Percentiles rank a stretch among this genome's conserved stretches.
phyloP scores from a whole-genome alignment of 2,113 vertebrate genomes.

The Eubucco bourcierii region DNA sequence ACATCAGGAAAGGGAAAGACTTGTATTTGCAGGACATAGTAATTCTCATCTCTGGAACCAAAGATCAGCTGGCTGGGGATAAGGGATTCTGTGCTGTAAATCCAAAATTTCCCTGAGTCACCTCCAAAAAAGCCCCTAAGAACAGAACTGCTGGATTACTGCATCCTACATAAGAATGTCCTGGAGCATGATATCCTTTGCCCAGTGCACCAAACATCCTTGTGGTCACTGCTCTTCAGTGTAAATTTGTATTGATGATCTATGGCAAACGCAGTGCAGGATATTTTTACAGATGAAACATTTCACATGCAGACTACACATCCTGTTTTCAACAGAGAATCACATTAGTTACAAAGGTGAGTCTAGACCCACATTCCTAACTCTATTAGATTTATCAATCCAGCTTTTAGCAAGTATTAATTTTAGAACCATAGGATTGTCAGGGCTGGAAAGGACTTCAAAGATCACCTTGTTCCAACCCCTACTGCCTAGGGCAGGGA shows the following conservation, averaged over 20 bases:
- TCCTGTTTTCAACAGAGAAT: not conserved
- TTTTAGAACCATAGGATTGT: not conserved
- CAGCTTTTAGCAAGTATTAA: not conserved
- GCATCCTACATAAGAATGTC: not conserved
- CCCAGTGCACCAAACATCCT: no score
- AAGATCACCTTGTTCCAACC: no score
- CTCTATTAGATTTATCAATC: not conserved
- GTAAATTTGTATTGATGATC: not conserved
- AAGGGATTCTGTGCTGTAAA: not conserved
- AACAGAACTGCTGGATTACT: not conserved
- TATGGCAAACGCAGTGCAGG: not conserved
- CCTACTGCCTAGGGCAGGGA: no score
- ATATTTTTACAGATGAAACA: not conserved
- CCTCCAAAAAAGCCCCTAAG: not conserved
- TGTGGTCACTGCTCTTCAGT: not conserved
- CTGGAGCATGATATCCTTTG: not conserved
- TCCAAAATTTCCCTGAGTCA: not conserved
- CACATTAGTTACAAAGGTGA: not conserved
- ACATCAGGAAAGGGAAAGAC: not conserved
- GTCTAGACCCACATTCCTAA: not conserved
- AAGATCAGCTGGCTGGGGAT: not conserved
- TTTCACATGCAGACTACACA: fast-evolving
- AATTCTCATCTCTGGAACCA: not conserved
- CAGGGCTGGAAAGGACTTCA: no score
- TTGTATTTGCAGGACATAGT: not conserved